phyloP scores from a whole-genome alignment of 2,888 invertebrate species.

The Stenichneumon culpator region DNA sequence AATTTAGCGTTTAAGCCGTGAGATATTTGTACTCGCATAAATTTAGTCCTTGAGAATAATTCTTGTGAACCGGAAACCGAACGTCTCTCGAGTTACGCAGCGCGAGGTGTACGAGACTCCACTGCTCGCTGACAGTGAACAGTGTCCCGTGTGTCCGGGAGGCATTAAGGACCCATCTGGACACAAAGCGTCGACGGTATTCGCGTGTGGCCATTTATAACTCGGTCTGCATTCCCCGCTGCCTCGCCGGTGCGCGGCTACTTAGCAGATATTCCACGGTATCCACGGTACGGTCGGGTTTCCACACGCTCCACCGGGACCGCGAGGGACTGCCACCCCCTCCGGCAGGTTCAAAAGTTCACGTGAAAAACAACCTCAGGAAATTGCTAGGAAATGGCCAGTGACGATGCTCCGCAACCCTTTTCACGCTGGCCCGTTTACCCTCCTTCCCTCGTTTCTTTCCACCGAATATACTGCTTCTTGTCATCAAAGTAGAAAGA shows the following conservation, averaged over 20 bases:
- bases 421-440: conserved; percentile 68
- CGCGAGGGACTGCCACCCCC: conserved; percentile 29
- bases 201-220: conserved; percentile 81
- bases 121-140: conserved; percentile 68
- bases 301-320: conserved; percentile 53
- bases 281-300: conserved; percentile 40
- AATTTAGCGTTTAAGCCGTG: conserved; percentile 18
- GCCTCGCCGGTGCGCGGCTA: conserved; percentile 72
- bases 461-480: conserved; percentile 35
- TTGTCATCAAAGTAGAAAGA: conserved; percentile 47
- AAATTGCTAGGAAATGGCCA: conserved; percentile 83
- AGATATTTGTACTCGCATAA: conserved; percentile 6
- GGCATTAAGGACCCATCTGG: conserved; percentile 77
- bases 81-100: conserved; percentile 45
- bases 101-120: conserved; percentile 22
- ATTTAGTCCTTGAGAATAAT: conserved; percentile 46
- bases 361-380: conserved; percentile 83
- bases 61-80: conserved; percentile 59
- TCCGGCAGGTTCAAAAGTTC: conserved; percentile 78
- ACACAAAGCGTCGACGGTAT: conserved; percentile 75
- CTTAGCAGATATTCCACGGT: conserved; percentile 81
- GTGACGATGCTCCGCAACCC: conserved; percentile 74
- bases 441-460: conserved; percentile 63
- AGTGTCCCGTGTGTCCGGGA: conserved; percentile 67
- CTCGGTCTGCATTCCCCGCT: conserved; percentile 68